phyloP scores from a whole-genome alignment of 2,888 invertebrate species.

The Drosophila fulvimacula region DNA sequence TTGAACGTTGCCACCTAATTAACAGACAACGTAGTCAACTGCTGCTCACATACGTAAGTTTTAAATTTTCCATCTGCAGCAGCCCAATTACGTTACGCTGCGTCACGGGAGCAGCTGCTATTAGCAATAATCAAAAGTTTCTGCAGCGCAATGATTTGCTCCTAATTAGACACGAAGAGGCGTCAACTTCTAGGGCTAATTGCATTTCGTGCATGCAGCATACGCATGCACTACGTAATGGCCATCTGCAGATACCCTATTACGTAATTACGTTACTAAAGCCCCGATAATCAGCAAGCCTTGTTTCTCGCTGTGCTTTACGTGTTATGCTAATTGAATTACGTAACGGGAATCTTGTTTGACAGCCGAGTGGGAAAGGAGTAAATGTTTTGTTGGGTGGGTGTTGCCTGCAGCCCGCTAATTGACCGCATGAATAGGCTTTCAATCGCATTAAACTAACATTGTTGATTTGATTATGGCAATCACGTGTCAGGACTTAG shows the following conservation, averaged over 20 bases:
- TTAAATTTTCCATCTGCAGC: neutral
- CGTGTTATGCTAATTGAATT: neutral
- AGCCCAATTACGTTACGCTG: neutral
- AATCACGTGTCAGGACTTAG: constrained; percentile 76
- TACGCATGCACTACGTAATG: neutral
- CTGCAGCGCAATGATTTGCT: no score
- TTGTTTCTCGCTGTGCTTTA: neutral
- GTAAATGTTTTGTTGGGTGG: neutral
- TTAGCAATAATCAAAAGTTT: neutral
- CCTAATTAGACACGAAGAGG: neutral
- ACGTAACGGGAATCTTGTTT: neutral
- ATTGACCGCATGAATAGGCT: constrained; percentile 67
- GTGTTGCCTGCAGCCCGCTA: constrained; percentile 42
- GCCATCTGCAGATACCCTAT: neutral
- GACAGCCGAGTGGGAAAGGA: constrained; percentile 4
- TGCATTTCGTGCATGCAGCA: neutral
- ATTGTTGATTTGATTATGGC: constrained; percentile 57
- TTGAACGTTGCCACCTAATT: neutral
- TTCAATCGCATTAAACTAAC: constrained; percentile 63
- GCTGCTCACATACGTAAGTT: neutral
- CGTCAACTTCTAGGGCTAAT: neutral
- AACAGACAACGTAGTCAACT: neutral
- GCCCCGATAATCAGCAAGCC: neutral
- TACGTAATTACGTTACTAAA: neutral
- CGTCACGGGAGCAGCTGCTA: neutral